Evolutionary conservation across 1,140 invertebrate genomes (phyloP), one percentile per base, ranked within the genome.

Genomic region (Tribolium castaneum): DNA sequence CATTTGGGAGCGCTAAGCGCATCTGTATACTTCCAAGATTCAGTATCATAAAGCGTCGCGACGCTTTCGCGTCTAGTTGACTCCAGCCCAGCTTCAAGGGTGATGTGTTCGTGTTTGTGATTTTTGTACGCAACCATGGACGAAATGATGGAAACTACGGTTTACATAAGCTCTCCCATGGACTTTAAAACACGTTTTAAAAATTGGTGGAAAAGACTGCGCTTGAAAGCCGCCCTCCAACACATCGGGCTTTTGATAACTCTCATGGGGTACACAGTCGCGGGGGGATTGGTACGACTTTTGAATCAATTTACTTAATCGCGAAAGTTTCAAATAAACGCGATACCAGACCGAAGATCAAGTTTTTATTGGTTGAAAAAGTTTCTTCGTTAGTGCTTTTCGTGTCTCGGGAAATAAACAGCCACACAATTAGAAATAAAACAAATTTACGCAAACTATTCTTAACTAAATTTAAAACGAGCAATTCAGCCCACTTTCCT

Each of bases 261-360:
- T 0, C 87, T 95, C 9, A 93, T 93, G 89, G 84, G 92, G 25
- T 95, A 94, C 81, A 94, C 93, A 0, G 90, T 89, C 25, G 89
- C 92, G 51, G 94, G 94, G 74, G 94, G 93, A 82, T 86, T 93
- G 90, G 94, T 94, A 88, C 91, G 90, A 89, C 66, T 30, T 45
- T 45, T 45, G 39, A n/a, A 0, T 45, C 7, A 45, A 45, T 45
- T 45, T 30, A 30, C 25, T 30, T 30, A 30, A 30, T 30, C 25
- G 6, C 25, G 6, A 30, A 30, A 30, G 25, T 30, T 30, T 30
- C 25, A 30, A 30, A 30, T 30, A 30, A 30, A 30, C 1, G 25
- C 25, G 1, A 30, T 30, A 30, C 1, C 25, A 30, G 5, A 45
- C 0, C 39, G 39, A 45, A 45, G 39, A 45, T 45, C 39, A n/a